A percentile compares a stretch with the other conserved stretches of the same genome.
Conservation (phyloP, 2,113 vertebrate species). For the Engystomops pustulosus region DNA sequence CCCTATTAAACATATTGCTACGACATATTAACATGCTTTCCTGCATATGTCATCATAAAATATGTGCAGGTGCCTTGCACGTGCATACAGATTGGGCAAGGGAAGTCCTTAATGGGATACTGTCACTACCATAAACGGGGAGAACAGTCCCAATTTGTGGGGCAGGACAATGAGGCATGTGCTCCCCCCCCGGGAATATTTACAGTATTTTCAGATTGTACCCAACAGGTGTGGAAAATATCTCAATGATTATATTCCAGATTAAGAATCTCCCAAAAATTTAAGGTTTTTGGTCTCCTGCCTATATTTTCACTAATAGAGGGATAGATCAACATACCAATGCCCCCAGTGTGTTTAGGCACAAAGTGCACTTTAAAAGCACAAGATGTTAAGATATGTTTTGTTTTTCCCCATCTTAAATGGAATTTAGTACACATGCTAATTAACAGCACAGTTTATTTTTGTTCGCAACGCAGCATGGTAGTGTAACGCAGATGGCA, state of each 20-base stretch:
- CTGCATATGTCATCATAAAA: background rate
- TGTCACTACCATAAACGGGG: background rate
- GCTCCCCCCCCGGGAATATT: too few relatives aligned
- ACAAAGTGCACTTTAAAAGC: background rate
- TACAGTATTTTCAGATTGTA: too few relatives aligned
- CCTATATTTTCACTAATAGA: too few relatives aligned
- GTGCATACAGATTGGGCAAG: background rate
- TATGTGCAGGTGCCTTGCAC: background rate
- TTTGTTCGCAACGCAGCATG: conserved; percentile 28
- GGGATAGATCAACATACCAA: too few relatives aligned
- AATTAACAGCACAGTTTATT: conserved; percentile 28
- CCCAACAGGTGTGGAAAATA: too few relatives aligned
- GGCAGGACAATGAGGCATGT: background rate
- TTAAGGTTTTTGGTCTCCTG: too few relatives aligned
- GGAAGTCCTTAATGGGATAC: background rate
- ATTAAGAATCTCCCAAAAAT: too few relatives aligned
- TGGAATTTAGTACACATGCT: background rate
- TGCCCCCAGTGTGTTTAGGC: background rate
- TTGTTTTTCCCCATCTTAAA: background rate
- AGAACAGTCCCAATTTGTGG: background rate
- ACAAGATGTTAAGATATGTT: background rate
- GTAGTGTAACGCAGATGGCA: conserved; percentile 15
- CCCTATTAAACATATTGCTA: background rate
- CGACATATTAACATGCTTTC: background rate
- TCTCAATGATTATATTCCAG: too few relatives aligned